Evolutionary conservation across 2,113 vertebrate species (phyloP), one percentile per base, ranked within the genome.

Genomic region (Struthio camelus): DNA sequence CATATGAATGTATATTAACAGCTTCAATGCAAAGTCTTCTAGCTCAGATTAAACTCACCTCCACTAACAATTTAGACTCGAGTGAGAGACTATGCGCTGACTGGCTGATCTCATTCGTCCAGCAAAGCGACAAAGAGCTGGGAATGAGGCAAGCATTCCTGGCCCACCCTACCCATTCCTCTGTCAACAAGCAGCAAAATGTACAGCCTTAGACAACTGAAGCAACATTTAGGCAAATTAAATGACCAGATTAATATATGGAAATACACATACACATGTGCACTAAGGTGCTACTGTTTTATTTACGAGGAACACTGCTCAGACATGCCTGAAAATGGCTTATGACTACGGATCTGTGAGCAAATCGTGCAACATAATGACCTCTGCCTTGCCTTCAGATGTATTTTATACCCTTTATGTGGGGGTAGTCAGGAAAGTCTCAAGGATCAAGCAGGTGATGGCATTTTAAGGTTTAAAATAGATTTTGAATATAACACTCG

Each of bases 81-180:
- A 4, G 59, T 1, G 0, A 18, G 16, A 4, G 27, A 30, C 42
- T 32, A 10, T 7, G 46, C 13, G 1, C 17, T 30, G 82, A 28
- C 40, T 24, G 53, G 17, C 20, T 61, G 32, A 5, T 61, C 56
- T 76, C 16, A 22, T 24, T 76, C 27, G 36, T 67, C 34, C 40
- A 53, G 42, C 0, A 3, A 16, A 3, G 27, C 9, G 11, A 4
- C 22, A 22, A 48, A 30, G 4, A 27, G 27, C 64, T 71, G 73
- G 10, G 10, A 2, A 22, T 32, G 8, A 40, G 14, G 56, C 56
- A 34, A 2, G 2, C 22, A 28, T 23, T 12, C 36, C 48, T 65
- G 42, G 64, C 20, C 23, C 20, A 40, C 7, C 10, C 48, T 8
- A 9, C 8, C 9, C 10, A 28, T 42, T 65, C 10, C 32, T 78